Conservation (phyloP, 2,888 invertebrate species). For the Megastigmus dorsalis region DNA sequence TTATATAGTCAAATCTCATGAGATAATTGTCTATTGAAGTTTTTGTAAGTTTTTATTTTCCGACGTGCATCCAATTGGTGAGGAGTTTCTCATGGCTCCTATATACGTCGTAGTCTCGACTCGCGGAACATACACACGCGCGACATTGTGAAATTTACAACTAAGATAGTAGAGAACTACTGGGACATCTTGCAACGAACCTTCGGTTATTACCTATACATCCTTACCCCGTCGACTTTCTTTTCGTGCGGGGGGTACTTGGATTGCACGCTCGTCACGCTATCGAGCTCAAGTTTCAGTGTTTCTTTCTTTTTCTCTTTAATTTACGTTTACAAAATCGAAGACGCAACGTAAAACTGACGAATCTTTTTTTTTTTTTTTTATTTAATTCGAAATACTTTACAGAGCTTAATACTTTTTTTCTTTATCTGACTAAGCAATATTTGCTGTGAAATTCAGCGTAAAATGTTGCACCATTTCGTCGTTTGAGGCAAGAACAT, state of each 20-base stretch:
- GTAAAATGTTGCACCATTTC: slow-evolving; percentile 8
- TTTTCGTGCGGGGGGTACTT: slow-evolving; percentile 20
- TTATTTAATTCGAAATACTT: slow-evolving; percentile 49
- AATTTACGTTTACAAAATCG: slow-evolving; percentile 50
- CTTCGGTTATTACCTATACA: slow-evolving; percentile 45
- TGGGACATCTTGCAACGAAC: slow-evolving; percentile 61
- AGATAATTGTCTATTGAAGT: not conserved
- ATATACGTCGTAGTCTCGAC: slow-evolving; percentile 18
- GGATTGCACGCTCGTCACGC: slow-evolving; percentile 45
- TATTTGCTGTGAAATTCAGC: slow-evolving; percentile 28
- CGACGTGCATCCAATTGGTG: slow-evolving; percentile 18
- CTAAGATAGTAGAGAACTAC: slow-evolving; percentile 66
- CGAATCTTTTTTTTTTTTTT: slow-evolving; percentile 39
- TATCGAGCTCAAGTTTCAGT: slow-evolving; percentile 34
- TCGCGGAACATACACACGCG: slow-evolving; percentile 56
- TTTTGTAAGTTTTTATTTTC: not conserved
- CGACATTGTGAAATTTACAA: slow-evolving; percentile 61
- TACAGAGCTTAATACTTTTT: slow-evolving; percentile 52
- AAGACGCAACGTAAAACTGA: slow-evolving; percentile 48
- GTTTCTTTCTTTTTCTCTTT: slow-evolving; percentile 16
- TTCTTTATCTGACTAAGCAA: slow-evolving; percentile 37
- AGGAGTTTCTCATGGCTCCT: slow-evolving; percentile 15
- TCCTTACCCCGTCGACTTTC: slow-evolving; percentile 24
- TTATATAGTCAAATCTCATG: not conserved
- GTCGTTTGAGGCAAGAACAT: slow-evolving; percentile 46